Conservation (phyloP, 2,888 invertebrate genomes). For the Cryptophagus acutangulus region DNA sequence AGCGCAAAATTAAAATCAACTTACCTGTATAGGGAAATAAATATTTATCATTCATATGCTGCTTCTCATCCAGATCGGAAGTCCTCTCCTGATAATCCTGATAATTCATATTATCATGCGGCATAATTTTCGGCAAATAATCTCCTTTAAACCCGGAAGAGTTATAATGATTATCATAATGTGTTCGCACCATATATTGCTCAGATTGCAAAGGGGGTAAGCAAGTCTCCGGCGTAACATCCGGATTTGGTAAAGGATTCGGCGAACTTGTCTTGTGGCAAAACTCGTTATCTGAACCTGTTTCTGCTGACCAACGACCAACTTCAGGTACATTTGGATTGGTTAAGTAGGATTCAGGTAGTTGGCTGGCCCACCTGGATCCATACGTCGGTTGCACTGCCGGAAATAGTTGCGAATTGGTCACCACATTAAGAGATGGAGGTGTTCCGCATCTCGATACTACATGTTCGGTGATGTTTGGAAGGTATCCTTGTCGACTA, state of each 20-base stretch:
- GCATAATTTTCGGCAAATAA: conserved; percentile 42
- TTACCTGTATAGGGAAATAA: conserved; percentile 76
- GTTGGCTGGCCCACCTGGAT: conserved; percentile 62
- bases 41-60: conserved; percentile 72
- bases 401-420: conserved; percentile 65
- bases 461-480: conserved; percentile 57
- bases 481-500: conserved; percentile 52
- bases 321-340: conserved; percentile 49
- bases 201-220: conserved; percentile 52
- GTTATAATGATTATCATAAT: conserved; percentile 41
- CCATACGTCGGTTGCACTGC: conserved; percentile 58
- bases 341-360: conserved; percentile 60
- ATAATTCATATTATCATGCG: conserved; percentile 45
- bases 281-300: conserved; percentile 71
- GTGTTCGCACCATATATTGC: conserved; percentile 47
- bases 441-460: conserved; percentile 52
- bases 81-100: conserved; percentile 61
- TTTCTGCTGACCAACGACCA: conserved; percentile 74
- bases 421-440: conserved; percentile 58
- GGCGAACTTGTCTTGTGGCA: conserved; percentile 59
- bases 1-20: conserved; percentile 20
- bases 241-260: conserved; percentile 71
- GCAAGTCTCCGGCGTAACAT: conserved; percentile 63
- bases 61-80: conserved; percentile 68
- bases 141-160: conserved; percentile 36